Percentiles rank a stretch among this genome's conserved stretches.
phyloP scores from a whole-genome alignment of 1,140 invertebrate genomes.

The Triops cancriformis region DNA sequence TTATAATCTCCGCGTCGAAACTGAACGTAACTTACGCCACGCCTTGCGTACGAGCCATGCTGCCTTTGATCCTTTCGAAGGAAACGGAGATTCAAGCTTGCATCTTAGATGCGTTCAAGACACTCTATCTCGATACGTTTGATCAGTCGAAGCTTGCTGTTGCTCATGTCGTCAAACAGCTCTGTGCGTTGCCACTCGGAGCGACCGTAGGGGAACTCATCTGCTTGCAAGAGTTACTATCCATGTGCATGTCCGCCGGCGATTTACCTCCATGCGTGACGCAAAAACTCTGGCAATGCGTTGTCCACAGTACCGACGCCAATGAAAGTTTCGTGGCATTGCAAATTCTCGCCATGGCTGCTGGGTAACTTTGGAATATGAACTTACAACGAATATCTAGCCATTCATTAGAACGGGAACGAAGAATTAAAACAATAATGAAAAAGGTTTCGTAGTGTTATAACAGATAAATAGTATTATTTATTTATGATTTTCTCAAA shows the following conservation, averaged over 20 bases:
- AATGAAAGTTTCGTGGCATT: slow-evolving; percentile 50
- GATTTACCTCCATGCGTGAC: slow-evolving; percentile 48
- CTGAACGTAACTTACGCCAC: slow-evolving; percentile 64
- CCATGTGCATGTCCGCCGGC: slow-evolving; percentile 52
- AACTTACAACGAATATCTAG: too few relatives aligned
- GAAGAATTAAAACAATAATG: too few relatives aligned
- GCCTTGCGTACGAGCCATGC: slow-evolving; percentile 60
- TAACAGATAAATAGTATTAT: too few relatives aligned
- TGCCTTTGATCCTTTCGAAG: slow-evolving; percentile 62
- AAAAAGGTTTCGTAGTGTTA: too few relatives aligned
- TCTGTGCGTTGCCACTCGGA: slow-evolving; percentile 51
- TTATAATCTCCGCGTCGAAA: slow-evolving; percentile 69
- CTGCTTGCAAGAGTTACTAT: slow-evolving; percentile 60
- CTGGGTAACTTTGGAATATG: slow-evolving; percentile 49
- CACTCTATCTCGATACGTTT: slow-evolving; percentile 47
- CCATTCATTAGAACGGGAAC: too few relatives aligned
- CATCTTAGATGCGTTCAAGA: slow-evolving; percentile 52
- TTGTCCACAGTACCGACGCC: slow-evolving; percentile 12
- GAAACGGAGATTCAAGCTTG: slow-evolving; percentile 54
- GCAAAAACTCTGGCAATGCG: slow-evolving; percentile 32
- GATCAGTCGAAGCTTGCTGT: slow-evolving; percentile 37
- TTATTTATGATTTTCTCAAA: too few relatives aligned
- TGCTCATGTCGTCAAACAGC: slow-evolving; percentile 49
- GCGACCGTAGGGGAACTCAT: slow-evolving; percentile 53
- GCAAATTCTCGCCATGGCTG: slow-evolving; percentile 68